phyloP scores from a whole-genome alignment of 2,113 vertebrate genomes.

The Acinonyx jubatus region DNA sequence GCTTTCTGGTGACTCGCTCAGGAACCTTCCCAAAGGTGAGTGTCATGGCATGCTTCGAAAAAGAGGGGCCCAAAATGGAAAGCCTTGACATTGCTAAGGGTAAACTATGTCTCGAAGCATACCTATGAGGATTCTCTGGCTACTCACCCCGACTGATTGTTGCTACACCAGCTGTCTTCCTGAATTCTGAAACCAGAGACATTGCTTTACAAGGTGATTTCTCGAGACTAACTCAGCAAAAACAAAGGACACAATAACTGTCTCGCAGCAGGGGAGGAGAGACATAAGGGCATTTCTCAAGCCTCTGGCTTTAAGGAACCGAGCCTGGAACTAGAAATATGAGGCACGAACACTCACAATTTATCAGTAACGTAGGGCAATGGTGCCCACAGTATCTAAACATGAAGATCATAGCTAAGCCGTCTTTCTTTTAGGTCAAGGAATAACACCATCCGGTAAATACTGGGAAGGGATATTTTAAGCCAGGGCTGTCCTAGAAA shows the following conservation, averaged over 20 bases:
- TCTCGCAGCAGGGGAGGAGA: accelerated
- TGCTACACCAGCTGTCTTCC: accelerated
- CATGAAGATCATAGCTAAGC: accelerated
- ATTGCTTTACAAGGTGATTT: no score
- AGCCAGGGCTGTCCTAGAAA: not conserved
- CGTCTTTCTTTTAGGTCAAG: not conserved
- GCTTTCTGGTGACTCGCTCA: not conserved
- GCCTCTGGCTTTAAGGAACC: not conserved
- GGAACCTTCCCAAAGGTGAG: not conserved
- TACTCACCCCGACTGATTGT: accelerated
- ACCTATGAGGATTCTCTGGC: not conserved
- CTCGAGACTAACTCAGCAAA: not conserved
- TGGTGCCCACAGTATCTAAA: not conserved
- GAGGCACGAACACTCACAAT: accelerated
- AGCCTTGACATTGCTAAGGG: no score
- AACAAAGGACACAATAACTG: no score
- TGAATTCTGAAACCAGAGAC: not conserved
- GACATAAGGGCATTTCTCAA: no score
- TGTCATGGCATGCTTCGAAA: not conserved
- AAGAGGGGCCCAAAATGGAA: not conserved
- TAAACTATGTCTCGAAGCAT: not conserved
- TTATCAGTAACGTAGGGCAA: accelerated
- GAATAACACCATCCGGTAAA: no score
- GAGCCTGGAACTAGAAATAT: not conserved
- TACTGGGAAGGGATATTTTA: not conserved